A percentile compares a stretch with the other conserved stretches of the same genome.
Conservation (phyloP, 2,113 vertebrate genomes). For the Daubentonia madagascariensis region DNA sequence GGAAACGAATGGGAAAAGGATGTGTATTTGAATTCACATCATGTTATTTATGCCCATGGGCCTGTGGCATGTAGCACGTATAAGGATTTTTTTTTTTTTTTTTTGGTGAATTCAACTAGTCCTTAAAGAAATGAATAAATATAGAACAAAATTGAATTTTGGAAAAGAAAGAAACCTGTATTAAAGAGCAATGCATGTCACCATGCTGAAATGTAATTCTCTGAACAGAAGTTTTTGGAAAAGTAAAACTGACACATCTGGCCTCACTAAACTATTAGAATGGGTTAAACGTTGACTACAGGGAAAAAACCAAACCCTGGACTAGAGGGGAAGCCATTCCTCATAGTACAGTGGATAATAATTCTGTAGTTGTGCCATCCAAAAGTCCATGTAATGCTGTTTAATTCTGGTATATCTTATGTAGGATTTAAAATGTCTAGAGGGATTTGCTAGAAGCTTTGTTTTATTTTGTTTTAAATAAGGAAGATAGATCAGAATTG, state of each 20-base stretch:
- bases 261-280: not conserved
- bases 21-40: constrained; percentile 65
- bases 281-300: not conserved
- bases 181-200: not conserved
- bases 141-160: not conserved
- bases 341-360: not conserved
- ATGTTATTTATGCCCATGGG: constrained; percentile 62
- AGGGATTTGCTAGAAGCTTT: constrained; percentile 41
- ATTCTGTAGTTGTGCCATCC: not conserved
- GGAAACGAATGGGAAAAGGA: constrained; percentile 73
- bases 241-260: not conserved
- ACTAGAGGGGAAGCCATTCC: not conserved
- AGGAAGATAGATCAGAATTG: not conserved
- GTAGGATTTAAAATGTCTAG: constrained; percentile 53
- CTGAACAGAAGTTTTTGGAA: not conserved
- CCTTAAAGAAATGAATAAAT: constrained; percentile 30
- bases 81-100: not conserved
- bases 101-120: not conserved
- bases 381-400: constrained; percentile 34
- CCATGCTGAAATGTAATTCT: not conserved
- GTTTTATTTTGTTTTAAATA: constrained; percentile 48
- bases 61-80: constrained; percentile 61
- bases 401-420: constrained; percentile 42
- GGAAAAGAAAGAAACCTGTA: not conserved
- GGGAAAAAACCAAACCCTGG: not conserved